Base-by-base conservation (phyloP, 2,888 invertebrate genomes). In the Lasius platythorax region DNA sequence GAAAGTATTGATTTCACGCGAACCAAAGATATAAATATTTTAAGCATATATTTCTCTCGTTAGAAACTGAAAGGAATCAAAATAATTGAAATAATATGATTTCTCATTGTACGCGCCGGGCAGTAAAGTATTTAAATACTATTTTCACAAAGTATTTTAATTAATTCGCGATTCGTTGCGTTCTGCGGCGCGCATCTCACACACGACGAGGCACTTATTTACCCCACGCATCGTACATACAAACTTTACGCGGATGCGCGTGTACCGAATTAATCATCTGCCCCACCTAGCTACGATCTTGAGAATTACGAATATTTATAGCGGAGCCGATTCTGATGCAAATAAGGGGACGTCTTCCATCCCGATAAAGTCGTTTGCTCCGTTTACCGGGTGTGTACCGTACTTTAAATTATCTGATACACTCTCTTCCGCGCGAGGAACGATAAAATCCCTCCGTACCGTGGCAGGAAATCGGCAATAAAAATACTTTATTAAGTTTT, bases 361-460 rank as follows among this genome's bases (percentile, higher is more conserved):
- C 23, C 68, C 83, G 89, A 90, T 90, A 89, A 88, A 88, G 88
- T 88, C 88, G 85, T 89, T 89, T 87, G 87, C 87, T 84, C 83
- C 84, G 88, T 85, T 87, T 79, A 74, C 83, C 83, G 81, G 58
- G 50, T 84, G 50, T 84, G 85, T 85, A 82, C 87, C 83, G 66
- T 53, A 53, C 61, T 86, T 86, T 82, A 89, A 90, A 89, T 90
- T 90, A 89, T 90, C 90, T 83, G 82, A 84, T 82, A 74, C 86
- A 83, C 83, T 86, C 74, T 73, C 81, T 86, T 90, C 85, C 83
- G 37, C 37, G 37, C 37, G 18, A 73, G 76, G 23, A n/a, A 56
- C 66, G 89, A 90, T 90, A 89, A 90, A 63, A 73, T 73, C 83
- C 70, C 23, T 43, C 43, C 56, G 23, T 53, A 56, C 58, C 12